Conservation (phyloP, 2,888 invertebrate species). For the Eulithis testata region DNA sequence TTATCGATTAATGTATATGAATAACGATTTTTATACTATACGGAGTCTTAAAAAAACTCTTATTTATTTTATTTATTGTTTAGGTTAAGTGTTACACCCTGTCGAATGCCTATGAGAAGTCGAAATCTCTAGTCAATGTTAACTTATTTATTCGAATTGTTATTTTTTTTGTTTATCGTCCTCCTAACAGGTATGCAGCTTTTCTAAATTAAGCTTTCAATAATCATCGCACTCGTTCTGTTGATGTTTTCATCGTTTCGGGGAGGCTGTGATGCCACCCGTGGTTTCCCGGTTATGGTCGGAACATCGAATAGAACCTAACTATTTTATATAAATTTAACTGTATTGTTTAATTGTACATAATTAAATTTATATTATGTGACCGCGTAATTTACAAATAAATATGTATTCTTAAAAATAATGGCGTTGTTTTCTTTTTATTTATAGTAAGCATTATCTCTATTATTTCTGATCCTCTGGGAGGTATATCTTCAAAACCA, state of each 20-base stretch:
- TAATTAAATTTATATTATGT: constrained; percentile 83
- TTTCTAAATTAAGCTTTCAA: constrained; percentile 72
- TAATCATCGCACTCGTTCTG: constrained; percentile 68
- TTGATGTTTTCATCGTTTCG: constrained; percentile 47
- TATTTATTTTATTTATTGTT: constrained; percentile 72
- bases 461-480: no score
- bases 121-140: constrained; percentile 77
- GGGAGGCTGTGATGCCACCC: constrained; percentile 68
- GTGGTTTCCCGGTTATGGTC: constrained; percentile 54
- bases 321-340: constrained; percentile 81
- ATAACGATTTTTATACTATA: constrained; percentile 78
- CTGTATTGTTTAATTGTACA: constrained; percentile 83
- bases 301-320: constrained; percentile 47
- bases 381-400: constrained; percentile 83
- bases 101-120: constrained; percentile 78
- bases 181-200: constrained; percentile 77
- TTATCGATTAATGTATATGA: constrained; percentile 61
- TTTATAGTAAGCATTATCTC: neutral
- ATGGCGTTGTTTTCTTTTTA: constrained; percentile 54
- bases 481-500: no score
- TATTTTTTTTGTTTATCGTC: constrained; percentile 64
- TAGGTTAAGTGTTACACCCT: constrained; percentile 81
- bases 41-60: constrained; percentile 76
- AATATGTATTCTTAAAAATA: constrained; percentile 82
- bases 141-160: constrained; percentile 68